Percentiles rank a stretch among this genome's conserved stretches.
Evolutionary conservation across 2,113 vertebrate genomes (phyloP).

Genomic region (Python bivittatus): DNA sequence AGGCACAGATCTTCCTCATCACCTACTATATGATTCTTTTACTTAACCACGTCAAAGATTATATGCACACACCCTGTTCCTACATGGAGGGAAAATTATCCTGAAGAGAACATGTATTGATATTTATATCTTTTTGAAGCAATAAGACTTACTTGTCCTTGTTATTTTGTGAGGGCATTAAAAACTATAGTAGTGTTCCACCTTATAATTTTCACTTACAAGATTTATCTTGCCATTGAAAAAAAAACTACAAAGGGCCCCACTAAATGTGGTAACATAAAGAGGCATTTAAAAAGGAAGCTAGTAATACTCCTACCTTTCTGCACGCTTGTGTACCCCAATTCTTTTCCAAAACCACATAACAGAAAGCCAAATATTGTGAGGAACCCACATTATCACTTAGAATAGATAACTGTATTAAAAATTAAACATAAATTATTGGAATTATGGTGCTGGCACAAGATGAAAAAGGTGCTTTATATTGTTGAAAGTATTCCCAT

Average conservation of each 20-base stretch:
- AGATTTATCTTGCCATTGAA: slow-evolving; percentile 19
- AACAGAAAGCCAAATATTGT: slow-evolving; percentile 69
- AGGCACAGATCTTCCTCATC: neutral
- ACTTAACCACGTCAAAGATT: neutral
- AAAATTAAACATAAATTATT: slow-evolving; percentile 82
- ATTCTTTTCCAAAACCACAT: slow-evolving; percentile 73
- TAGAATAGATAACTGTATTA: slow-evolving; percentile 79
- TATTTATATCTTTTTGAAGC: neutral
- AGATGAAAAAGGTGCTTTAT: slow-evolving; percentile 76
- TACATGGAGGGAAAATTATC: neutral
- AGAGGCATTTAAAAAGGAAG: slow-evolving; percentile 66
- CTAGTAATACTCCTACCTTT: slow-evolving; percentile 61
- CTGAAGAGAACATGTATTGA: neutral
- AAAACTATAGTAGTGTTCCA: neutral
- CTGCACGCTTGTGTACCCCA: slow-evolving; percentile 60
- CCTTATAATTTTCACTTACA: slow-evolving; percentile 3
- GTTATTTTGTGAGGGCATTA: slow-evolving; percentile 11
- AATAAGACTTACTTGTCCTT: neutral
- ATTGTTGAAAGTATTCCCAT: slow-evolving; percentile 72
- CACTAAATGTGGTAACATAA: slow-evolving; percentile 40
- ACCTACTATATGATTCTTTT: neutral
- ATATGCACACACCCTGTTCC: neutral
- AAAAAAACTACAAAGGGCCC: slow-evolving; percentile 8
- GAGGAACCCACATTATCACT: slow-evolving; percentile 74
- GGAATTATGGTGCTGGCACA: slow-evolving; percentile 74